Base-by-base conservation (phyloP, 2,888 invertebrate species). In the Apotomis capreana region DNA sequence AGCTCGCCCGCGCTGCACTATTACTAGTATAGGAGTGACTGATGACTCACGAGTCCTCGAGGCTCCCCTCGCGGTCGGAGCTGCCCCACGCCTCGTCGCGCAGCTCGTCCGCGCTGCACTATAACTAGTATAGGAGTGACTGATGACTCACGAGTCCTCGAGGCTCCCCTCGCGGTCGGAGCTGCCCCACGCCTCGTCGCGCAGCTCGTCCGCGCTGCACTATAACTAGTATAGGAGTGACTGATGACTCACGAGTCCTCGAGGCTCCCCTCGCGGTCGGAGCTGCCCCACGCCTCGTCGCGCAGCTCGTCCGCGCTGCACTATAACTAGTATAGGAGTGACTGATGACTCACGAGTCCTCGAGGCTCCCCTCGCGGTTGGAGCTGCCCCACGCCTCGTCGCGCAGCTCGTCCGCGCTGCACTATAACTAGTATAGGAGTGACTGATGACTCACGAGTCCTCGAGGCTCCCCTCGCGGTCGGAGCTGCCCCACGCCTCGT, bases 1-100 rank as follows among this genome's bases (percentile, higher is more conserved):
- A 90, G 49, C 4, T 90, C 90, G 4, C 87, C 86, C 0, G 86
- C 80, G 40, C 85, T 83, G 68, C 89, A 86, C 63, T 92, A 91
- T 26, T 2, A 26, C 26, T 26, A 26, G 26, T 26, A 26, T 26
- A 26, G 26, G 26, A 5, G 9, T 26, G 13, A n/a, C 63, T 26
- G 26, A 26, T 26, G 55, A 87, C 92, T 89, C 44, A 64, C 64
- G 64, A 55, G 55, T 64, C 64, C 13, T 64, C 64, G 70, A 85
- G 81, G 37, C 83, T 87, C 0, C 87, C 90, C 0, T 89, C 90
- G 75, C 84, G 76, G 12, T 91, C 92, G 52, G 44, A 4, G 44
- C 44, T 8, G 44, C 44, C 5, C 44, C 44, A 44, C 6, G 44
- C 13, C 15, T 26, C 26, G 15, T 5, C 26, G 6, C 15, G 15